phyloP scores from a whole-genome alignment of 2,888 invertebrate genomes.

The Dryomyza anilis region DNA sequence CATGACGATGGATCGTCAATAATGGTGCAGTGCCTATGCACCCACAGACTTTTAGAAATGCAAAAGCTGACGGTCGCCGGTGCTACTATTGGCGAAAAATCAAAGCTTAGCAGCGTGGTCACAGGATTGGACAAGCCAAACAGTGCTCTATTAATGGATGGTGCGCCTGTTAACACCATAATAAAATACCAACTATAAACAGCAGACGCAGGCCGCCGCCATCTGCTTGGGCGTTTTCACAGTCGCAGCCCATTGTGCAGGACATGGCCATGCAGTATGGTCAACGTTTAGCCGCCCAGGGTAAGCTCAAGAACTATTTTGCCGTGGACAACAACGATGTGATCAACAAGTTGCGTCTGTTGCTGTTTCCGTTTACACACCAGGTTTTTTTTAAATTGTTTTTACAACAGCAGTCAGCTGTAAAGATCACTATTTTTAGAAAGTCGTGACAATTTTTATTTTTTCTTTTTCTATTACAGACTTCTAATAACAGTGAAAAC shows the following conservation, averaged over 20 bases:
- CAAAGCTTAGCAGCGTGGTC: conserved; percentile 20
- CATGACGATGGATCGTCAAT: conserved; percentile 39
- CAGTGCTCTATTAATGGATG: conserved; percentile 18
- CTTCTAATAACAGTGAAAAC: no score
- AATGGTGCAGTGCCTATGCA: conserved; percentile 33
- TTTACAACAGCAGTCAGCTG: no score
- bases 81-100: conserved; percentile 35
- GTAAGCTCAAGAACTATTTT: conserved; percentile 95
- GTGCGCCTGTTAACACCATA: no score
- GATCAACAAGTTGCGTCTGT: conserved; percentile 81
- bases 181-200: no score
- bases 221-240: no score
- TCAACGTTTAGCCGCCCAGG: conserved; percentile 80
- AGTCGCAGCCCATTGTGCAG: conserved; percentile 61
- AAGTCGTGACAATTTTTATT: no score
- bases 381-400: no score
- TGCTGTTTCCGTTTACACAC: conserved; percentile 95
- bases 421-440: no score
- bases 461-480: no score
- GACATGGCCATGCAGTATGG: conserved; percentile 95
- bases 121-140: conserved; percentile 17
- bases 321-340: conserved; percentile 98
- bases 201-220: no score
- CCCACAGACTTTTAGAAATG: conserved; percentile 45
- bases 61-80: conserved; percentile 34